Evolutionary conservation across 2,888 invertebrate species (phyloP).

Genomic region (Sussaba pulchella): DNA sequence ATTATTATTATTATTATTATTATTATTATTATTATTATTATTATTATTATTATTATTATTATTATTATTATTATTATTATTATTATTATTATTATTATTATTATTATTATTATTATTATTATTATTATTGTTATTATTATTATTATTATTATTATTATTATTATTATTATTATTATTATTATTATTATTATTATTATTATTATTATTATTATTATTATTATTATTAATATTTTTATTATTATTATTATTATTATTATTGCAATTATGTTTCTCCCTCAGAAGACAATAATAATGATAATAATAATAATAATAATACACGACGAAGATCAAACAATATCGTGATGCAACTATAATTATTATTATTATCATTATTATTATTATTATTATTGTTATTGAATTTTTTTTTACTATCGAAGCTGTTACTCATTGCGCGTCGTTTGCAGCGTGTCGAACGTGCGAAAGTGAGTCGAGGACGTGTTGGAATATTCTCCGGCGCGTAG

Average conservation of each 20-base stretch:
- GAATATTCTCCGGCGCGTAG: slow-evolving; percentile 9
- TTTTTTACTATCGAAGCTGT: slow-evolving; percentile 5
- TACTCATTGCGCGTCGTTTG: slow-evolving; percentile 35
- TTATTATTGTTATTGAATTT: slow-evolving; percentile 17
- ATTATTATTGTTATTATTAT: slow-evolving; percentile 7
- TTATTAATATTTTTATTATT: not conserved
- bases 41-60: slow-evolving; percentile 17
- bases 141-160: not conserved
- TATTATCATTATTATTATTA: not conserved
- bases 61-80: not conserved
- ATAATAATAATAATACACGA: no score
- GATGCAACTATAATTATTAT: not conserved
- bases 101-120: not conserved
- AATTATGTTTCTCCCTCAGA: no score
- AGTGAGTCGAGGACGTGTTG: slow-evolving; percentile 52
- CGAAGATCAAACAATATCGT: no score
- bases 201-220: not conserved
- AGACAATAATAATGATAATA: no score
- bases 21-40: not conserved
- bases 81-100: not conserved
- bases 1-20: not conserved
- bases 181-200: slow-evolving; percentile 18
- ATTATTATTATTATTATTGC: not conserved
- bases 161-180: not conserved
- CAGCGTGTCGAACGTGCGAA: slow-evolving; percentile 41